Base-by-base conservation (phyloP, 2,888 invertebrate species). In the Volucella zonaria region DNA sequence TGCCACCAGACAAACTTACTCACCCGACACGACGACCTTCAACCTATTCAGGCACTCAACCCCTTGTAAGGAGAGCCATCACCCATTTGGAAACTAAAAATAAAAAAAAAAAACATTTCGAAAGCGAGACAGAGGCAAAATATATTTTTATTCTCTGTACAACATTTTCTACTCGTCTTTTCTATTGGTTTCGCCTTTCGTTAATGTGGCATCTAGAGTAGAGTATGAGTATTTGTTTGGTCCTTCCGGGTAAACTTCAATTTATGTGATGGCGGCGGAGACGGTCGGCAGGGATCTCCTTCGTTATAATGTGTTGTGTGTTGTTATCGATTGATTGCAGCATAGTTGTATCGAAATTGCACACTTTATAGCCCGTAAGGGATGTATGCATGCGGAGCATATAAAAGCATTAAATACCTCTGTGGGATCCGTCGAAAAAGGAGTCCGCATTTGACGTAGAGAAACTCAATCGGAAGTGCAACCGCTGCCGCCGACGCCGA, bases 291-390 rank as follows among this genome's bases (percentile, higher is more conserved):
- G 23, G 68, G 42, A 54, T 75, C 47, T 23, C 49, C 43, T 66
- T 15, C 43, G 18, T 45, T 59, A 64, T 70, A 71, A 71, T 76
- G 76, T 59, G 43, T 58, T 68, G 31, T 81, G 66, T 77, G 42
- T 40, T 61, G 42, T 49, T 76, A 85, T 85, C 80, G 83, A 85
- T 71, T 85, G 74, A 79, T 71, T 70, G 58, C 68, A 70, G 79
- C 64, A 45, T 31, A 58, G 71, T 61, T 82, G 83, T 61, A 83
- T 83, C 80, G 83, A 67, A 80, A 83, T 83, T 80, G 80, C 80
- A 75, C 75, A 71, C 75, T 80, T 80, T 71, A 83, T 80, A 56
- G 73, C 52, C 59, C 47, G 49, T 42, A 78, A 49, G 62, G 51
- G 40, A 56, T 49, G 18, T 23, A 47, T 51, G 42, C 67, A 56